Percentiles rank a stretch among this genome's conserved stretches.
Conservation (phyloP, 92 coral and sea anemone species). For the Pocillopora grandis region DNA sequence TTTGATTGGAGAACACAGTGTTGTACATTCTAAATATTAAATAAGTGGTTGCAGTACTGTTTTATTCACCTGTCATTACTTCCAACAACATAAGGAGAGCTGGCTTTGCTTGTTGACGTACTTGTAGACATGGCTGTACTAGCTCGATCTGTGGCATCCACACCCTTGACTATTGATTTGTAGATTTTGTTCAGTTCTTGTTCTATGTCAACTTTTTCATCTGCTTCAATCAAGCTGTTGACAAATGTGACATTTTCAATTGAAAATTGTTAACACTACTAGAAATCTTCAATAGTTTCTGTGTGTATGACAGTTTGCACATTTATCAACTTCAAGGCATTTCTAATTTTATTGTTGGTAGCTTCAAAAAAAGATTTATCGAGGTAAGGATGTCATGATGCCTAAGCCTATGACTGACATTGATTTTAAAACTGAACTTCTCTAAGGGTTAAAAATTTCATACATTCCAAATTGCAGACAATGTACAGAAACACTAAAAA, state of each 20-base stretch:
- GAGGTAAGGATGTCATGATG: no score
- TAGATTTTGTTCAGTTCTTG: constrained; percentile 80
- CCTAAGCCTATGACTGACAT: no score
- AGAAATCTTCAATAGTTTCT: no score
- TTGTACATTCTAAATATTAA: no score
- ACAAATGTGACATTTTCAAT: neutral
- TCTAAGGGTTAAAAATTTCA: no score
- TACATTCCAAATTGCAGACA: no score
- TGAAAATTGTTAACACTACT: neutral
- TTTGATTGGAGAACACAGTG: no score
- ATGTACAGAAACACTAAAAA: no score
- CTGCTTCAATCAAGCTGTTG: constrained; percentile 78
- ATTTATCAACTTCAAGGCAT: neutral
- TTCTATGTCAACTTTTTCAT: constrained; percentile 87
- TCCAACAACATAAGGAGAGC: constrained; percentile 76
- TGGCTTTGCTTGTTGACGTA: constrained; percentile 57
- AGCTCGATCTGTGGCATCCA: constrained; percentile 74
- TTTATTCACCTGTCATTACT: constrained; percentile 75
- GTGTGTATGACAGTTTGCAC: no score
- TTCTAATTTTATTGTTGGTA: neutral
- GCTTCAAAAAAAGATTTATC: no score
- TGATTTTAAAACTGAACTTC: no score
- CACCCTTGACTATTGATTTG: constrained; percentile 82
- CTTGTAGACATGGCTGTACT: constrained; percentile 69
- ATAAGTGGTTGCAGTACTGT: no score